phyloP scores from a whole-genome alignment of 1,140 invertebrate genomes.

The Mya arenaria region DNA sequence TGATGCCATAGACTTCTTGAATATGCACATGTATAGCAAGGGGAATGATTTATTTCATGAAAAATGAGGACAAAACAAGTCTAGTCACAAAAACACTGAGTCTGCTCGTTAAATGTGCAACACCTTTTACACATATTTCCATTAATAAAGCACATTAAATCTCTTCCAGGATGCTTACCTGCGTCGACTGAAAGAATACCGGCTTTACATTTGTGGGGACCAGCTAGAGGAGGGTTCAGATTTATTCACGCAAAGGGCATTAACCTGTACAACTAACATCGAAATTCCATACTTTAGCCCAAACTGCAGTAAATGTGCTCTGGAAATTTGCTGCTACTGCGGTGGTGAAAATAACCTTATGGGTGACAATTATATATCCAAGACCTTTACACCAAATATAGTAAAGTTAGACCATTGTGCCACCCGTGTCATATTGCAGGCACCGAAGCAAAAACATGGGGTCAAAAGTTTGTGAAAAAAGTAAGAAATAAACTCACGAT shows the following conservation, averaged over 20 bases:
- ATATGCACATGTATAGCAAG: no score
- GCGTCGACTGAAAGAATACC: background rate
- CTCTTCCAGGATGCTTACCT: background rate
- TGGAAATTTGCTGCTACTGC: constrained; percentile 2
- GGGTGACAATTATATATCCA: constrained; percentile 3
- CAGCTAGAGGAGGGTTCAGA: background rate
- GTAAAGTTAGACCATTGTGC: background rate
- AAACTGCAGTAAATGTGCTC: background rate
- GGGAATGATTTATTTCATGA: no score
- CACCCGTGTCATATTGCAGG: background rate
- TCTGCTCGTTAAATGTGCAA: no score
- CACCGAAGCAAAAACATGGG: constrained; percentile 8
- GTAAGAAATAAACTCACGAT: no score
- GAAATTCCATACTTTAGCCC: background rate
- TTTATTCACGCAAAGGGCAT: background rate
- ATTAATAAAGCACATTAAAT: no score
- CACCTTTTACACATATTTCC: no score
- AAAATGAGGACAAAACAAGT: no score
- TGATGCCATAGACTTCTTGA: no score
- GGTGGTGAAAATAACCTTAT: background rate
- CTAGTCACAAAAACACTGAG: no score
- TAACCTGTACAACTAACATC: background rate
- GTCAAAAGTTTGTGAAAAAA: background rate
- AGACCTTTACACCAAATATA: background rate
- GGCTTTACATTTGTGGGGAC: background rate